Conservation (phyloP, 2,113 vertebrate species). For the Gambusia holbrooki region DNA sequence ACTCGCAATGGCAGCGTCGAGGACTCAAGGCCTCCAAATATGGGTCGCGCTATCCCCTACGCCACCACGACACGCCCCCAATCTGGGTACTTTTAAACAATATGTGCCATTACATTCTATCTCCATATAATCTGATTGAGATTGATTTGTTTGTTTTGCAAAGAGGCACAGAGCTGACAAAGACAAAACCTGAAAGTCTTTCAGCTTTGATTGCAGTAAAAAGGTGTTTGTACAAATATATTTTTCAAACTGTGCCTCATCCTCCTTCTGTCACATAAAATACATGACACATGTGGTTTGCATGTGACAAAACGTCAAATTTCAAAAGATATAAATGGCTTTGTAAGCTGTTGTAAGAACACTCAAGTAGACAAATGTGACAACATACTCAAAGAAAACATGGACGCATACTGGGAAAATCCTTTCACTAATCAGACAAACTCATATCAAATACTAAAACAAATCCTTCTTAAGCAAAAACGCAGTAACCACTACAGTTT, state of each 20-base stretch:
- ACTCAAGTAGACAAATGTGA: not conserved
- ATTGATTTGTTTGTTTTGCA: not conserved
- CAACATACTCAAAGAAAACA: not conserved
- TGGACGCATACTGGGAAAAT: not conserved
- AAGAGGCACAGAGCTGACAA: not conserved
- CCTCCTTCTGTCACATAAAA: not conserved
- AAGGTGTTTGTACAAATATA: not conserved
- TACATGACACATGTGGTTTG: not conserved
- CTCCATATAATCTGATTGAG: no score
- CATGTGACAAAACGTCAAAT: not conserved
- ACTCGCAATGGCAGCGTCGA: no score
- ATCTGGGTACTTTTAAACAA: no score
- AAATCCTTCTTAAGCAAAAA: constrained; percentile 58
- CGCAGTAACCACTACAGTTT: constrained; percentile 30
- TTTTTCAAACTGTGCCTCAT: no score
- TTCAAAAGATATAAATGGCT: not conserved
- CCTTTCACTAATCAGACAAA: constrained; percentile 24
- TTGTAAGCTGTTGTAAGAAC: not conserved
- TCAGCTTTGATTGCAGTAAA: not conserved
- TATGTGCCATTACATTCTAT: no score
- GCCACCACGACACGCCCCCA: no score
- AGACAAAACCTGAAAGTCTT: not conserved
- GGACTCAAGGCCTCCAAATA: no score
- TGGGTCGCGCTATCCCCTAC: no score
- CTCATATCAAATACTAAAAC: constrained; percentile 31